phyloP scores from a whole-genome alignment of 1,140 invertebrate species.

The Drosophila biarmipes region DNA sequence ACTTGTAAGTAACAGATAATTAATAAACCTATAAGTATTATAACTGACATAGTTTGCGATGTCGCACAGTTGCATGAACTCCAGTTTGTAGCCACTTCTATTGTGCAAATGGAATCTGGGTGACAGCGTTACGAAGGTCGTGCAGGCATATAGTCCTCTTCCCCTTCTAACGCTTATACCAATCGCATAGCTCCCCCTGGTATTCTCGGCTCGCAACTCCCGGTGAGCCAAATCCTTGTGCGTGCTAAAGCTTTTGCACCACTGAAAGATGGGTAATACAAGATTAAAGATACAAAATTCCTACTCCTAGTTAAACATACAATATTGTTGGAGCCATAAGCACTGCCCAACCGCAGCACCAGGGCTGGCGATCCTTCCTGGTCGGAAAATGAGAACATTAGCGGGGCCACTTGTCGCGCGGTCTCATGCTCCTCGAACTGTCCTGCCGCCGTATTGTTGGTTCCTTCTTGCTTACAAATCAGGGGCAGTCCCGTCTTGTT shows the following conservation, averaged over 20 bases:
- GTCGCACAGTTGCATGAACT: constrained; percentile 94
- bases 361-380: constrained; percentile 89
- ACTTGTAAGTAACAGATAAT: not conserved
- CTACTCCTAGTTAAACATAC: constrained; percentile 28
- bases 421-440: constrained; percentile 98
- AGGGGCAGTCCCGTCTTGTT: constrained; percentile 97
- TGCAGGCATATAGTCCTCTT: constrained; percentile 93
- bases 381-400: constrained; percentile 97
- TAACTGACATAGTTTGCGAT: constrained; percentile 86
- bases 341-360: constrained; percentile 80
- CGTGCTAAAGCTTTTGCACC: constrained; percentile 92
- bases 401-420: constrained; percentile 95
- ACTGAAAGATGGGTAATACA: constrained; percentile 84
- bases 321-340: constrained; percentile 66
- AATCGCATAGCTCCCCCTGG: constrained; percentile 87
- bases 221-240: constrained; percentile 74
- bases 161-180: constrained; percentile 95
- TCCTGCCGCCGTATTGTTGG: constrained; percentile 92
- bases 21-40: not conserved
- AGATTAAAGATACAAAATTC: not conserved
- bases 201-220: constrained; percentile 69
- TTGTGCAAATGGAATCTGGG: constrained; percentile 98
- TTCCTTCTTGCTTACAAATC: constrained; percentile 96
- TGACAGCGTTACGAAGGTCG: constrained; percentile 96
- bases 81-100: constrained; percentile 91